Evolutionary conservation across 2,888 invertebrate species (phyloP), one percentile per base, ranked within the genome.

Genomic region (Dexiosoma caninum): DNA sequence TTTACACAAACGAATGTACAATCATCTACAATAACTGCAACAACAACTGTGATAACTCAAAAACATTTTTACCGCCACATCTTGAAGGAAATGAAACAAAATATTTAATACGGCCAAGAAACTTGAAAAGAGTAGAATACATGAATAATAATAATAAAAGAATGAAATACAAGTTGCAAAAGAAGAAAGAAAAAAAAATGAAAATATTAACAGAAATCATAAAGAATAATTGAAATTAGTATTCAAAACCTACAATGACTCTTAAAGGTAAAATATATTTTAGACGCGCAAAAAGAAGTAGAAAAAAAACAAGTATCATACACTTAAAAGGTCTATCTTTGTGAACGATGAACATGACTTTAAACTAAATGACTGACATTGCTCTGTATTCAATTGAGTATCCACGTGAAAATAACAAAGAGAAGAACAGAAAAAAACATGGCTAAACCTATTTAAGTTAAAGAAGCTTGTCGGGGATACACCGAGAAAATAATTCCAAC

Each of bases 181-280:
- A n/a, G n/a, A n/a, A n/a, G n/a, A n/a, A n/a, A n/a, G n/a, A n/a
- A n/a, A n/a, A n/a, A n/a, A n/a, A n/a, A n/a, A n/a, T n/a, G n/a
- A n/a, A 77, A 70, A 62, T 42, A 14, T 64, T 69, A 35, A 64
- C 57, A 77, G 81, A 69, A 64, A 72, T 77, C 81, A 74, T 81
- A 81, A 80, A 80, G 75, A 75, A 76, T 77, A 77, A 74, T 77
- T 81, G 72, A 81, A 81, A 81, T 81, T 81, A 81, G 81, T 81
- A 81, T 81, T 81, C 81, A 81, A 81, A 81, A 77, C 69, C 77
- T 74, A 74, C 72, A 81, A 81, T 81, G 57, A 64, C 77, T 74
- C 51, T 72, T 74, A 62, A 75, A 75, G 32, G 49, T 51, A 23
- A 66, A 75, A 64, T 44, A 46, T 23, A 32, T 44, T 57, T n/a